phyloP scores from a whole-genome alignment of 1,140 invertebrate species.

The Drosophila seguyi region DNA sequence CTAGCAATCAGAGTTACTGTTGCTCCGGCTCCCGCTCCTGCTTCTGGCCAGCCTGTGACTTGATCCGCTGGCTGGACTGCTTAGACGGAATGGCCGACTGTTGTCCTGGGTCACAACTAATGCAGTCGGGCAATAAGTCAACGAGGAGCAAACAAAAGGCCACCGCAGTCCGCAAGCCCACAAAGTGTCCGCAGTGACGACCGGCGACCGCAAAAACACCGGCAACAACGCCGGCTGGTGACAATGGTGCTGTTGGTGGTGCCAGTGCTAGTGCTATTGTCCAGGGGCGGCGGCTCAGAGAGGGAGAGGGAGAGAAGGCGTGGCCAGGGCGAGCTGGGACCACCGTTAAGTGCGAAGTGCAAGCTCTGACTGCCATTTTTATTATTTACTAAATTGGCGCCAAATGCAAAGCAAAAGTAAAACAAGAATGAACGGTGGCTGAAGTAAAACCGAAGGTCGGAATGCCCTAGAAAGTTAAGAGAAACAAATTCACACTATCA shows the following conservation, averaged over 20 bases:
- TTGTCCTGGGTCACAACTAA: constrained; percentile 61
- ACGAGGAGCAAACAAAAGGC: constrained; percentile 68
- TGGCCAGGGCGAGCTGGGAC: constrained; percentile 33
- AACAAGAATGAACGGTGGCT: constrained; percentile 32
- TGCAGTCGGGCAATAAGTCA: constrained; percentile 76
- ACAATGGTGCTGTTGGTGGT: background rate
- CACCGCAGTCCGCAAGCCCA: constrained; percentile 63
- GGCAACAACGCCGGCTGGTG: constrained; percentile 21
- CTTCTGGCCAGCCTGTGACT: constrained; percentile 1
- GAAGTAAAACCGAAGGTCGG: background rate
- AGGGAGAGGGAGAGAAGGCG: background rate
- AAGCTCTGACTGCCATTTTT: constrained; percentile 74
- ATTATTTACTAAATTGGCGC: constrained; percentile 82
- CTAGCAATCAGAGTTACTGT: constrained; percentile 55
- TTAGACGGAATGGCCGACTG: constrained; percentile 7
- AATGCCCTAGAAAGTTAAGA: constrained; percentile 8
- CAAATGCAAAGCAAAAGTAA: constrained; percentile 76
- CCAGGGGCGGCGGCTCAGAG: background rate
- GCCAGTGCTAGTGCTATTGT: background rate
- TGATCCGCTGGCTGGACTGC: constrained; percentile 5
- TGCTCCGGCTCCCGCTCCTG: background rate
- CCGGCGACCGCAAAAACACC: constrained; percentile 55
- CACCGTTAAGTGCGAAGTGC: constrained; percentile 71
- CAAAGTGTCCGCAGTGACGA: constrained; percentile 73
- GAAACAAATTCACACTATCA: background rate